phyloP scores from a whole-genome alignment of 2,888 invertebrate genomes.

The Lysandra bellargus region DNA sequence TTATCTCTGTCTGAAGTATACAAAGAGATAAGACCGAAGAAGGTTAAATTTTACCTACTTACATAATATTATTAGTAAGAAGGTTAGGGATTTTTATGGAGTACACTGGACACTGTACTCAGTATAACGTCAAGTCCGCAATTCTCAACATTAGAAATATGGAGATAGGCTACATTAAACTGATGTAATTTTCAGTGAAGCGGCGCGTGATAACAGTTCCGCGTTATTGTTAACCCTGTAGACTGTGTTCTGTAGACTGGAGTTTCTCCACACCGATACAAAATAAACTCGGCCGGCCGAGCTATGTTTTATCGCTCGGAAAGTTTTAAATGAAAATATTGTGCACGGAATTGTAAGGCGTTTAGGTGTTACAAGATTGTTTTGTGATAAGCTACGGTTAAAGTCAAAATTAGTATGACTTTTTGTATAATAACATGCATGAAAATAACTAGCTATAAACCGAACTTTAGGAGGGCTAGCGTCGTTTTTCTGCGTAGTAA shows the following conservation, averaged over 20 bases:
- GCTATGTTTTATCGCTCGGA: neutral
- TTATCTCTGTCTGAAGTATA: too few species aligned
- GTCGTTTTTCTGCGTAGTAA: too few species aligned
- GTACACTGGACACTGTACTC: too few species aligned
- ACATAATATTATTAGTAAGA: too few species aligned
- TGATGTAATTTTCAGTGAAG: slow-evolving; percentile 5
- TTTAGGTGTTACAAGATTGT: neutral
- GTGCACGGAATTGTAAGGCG: neutral
- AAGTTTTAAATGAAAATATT: slow-evolving; percentile 11
- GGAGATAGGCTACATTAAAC: slow-evolving; percentile 5
- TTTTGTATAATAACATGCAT: too few species aligned
- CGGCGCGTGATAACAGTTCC: slow-evolving; percentile 1
- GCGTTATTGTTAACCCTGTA: neutral
- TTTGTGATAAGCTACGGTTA: neutral
- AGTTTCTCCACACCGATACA: slow-evolving; percentile 6
- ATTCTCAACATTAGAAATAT: neutral
- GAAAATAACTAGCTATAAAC: too few species aligned
- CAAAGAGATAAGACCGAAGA: too few species aligned
- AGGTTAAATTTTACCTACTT: too few species aligned
- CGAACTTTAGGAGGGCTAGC: too few species aligned
- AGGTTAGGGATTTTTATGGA: too few species aligned
- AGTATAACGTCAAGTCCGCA: neutral
- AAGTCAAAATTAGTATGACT: too few species aligned
- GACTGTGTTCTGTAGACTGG: too few species aligned
- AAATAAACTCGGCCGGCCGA: neutral